Percentiles rank a stretch among this genome's conserved stretches.
Conservation (phyloP, 1,140 invertebrate species). For the Drosophila truncata region DNA sequence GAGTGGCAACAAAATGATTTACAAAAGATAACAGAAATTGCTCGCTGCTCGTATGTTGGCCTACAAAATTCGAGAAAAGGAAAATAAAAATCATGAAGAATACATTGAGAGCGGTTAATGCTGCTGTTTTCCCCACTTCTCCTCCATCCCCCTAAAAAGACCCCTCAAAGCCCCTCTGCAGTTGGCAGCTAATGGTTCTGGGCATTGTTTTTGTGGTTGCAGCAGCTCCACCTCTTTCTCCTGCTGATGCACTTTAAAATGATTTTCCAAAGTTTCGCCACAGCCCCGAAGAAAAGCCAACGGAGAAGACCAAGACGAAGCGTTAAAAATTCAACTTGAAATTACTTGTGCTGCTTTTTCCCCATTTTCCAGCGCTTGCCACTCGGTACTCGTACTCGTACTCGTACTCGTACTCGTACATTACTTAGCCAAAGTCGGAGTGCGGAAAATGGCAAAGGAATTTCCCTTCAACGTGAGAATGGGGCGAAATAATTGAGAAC, state of each 20-base stretch:
- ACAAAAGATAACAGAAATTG: slow-evolving; percentile 79
- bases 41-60: slow-evolving; percentile 62
- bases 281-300: slow-evolving; percentile 34
- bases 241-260: slow-evolving; percentile 75
- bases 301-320: slow-evolving; percentile 49
- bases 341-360: slow-evolving; percentile 61
- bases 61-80: slow-evolving; percentile 70
- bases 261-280: slow-evolving; percentile 68
- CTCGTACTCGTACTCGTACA: slow-evolving; percentile 54
- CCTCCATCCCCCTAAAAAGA: background rate
- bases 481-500: slow-evolving; percentile 49
- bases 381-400: slow-evolving; percentile 48
- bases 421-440: slow-evolving; percentile 43
- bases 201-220: slow-evolving; percentile 48
- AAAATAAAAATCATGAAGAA: slow-evolving; percentile 75
- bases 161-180: slow-evolving; percentile 6
- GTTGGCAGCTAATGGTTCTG: slow-evolving; percentile 53
- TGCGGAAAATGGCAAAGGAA: slow-evolving; percentile 38
- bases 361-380: slow-evolving; percentile 19
- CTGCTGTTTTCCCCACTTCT: slow-evolving; percentile 8
- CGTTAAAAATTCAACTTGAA: slow-evolving; percentile 77
- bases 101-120: slow-evolving; percentile 68
- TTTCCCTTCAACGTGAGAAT: slow-evolving; percentile 54
- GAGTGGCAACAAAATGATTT: slow-evolving; percentile 79
- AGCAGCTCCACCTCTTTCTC: slow-evolving; percentile 65